These are phyloP conservation scores for Cynoglossus semilaevis DNA, from an alignment of 2,113 vertebrate genomes.

Conservation along the genomic window DNA sequence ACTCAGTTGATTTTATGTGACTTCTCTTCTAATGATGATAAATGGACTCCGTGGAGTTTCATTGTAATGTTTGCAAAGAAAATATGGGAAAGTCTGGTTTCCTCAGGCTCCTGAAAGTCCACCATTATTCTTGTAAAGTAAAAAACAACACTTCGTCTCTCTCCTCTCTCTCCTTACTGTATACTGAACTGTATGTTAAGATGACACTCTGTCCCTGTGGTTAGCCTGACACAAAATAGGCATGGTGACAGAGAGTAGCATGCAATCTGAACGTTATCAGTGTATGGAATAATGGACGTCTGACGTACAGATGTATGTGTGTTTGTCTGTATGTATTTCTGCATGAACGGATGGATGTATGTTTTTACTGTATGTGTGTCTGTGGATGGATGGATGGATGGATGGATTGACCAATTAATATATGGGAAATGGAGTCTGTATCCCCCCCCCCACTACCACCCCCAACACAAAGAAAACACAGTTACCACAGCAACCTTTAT, in stretches of 20 bases:
- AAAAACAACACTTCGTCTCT: neutral
- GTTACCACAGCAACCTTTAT: no score
- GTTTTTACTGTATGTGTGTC: no score
- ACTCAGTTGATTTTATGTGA: neutral
- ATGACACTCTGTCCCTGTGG: constrained; percentile 32
- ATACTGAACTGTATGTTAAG: constrained; percentile 58
- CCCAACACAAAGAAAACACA: no score
- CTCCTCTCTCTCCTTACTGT: neutral
- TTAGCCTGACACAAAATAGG: constrained; percentile 70
- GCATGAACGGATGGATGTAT: no score
- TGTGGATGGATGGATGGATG: no score
- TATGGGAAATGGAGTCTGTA: no score
- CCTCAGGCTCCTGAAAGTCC: neutral
- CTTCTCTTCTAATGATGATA: neutral
- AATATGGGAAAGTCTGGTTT: constrained; percentile 34
- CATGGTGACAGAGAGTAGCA: constrained; percentile 28
- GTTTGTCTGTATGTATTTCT: no score
- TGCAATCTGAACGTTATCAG: neutral
- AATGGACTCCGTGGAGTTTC: neutral
- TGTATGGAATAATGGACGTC: neutral
- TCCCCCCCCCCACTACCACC: no score
- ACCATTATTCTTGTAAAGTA: constrained; percentile 10
- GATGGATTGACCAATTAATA: no score
- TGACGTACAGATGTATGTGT: no score
- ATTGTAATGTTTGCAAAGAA: constrained; percentile 26